Evolutionary conservation across 1,140 invertebrate genomes (phyloP).

Genomic region (Drosophila carrolli): DNA sequence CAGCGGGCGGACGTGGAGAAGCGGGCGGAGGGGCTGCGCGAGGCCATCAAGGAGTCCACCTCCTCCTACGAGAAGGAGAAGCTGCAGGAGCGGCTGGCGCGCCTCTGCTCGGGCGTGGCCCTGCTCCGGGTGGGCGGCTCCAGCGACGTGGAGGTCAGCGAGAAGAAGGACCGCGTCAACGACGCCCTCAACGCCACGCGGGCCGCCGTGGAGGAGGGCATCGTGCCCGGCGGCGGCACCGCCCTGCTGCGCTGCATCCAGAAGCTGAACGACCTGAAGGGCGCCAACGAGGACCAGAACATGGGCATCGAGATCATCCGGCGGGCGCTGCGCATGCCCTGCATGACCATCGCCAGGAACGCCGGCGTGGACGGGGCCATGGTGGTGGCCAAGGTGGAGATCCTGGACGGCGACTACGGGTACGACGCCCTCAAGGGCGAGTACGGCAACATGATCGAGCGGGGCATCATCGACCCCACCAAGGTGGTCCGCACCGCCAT

Average conservation of each 20-base stretch:
- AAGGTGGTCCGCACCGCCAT: slow-evolving; percentile 99
- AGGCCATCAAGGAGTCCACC: slow-evolving; percentile 96
- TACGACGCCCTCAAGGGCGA: slow-evolving; percentile 98
- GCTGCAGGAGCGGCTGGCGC: slow-evolving; percentile 96
- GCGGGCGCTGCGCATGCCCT: slow-evolving; percentile 96
- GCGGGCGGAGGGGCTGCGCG: slow-evolving; percentile 94
- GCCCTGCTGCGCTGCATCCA: slow-evolving; percentile 95
- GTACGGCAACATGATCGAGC: slow-evolving; percentile 98
- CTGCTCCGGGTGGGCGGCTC: slow-evolving; percentile 98
- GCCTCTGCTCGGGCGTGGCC: slow-evolving; percentile 97
- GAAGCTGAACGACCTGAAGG: slow-evolving; percentile 89
- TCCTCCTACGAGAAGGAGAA: slow-evolving; percentile 99
- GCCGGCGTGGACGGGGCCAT: slow-evolving; percentile 97
- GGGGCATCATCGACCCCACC: slow-evolving; percentile 99
- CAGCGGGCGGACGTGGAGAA: slow-evolving; percentile 94
- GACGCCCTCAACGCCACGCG: slow-evolving; percentile 99
- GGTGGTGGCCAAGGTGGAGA: slow-evolving; percentile 96
- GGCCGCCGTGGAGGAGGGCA: slow-evolving; percentile 99
- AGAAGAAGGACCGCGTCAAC: slow-evolving; percentile 99
- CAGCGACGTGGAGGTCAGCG: slow-evolving; percentile 99
- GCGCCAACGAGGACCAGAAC: slow-evolving; percentile 93
- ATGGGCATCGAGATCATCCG: slow-evolving; percentile 95
- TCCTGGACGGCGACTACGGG: slow-evolving; percentile 91
- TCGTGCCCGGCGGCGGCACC: slow-evolving; percentile 98
- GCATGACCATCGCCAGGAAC: slow-evolving; percentile 97